These are phyloP conservation scores for Zeuzera pyrina DNA, from an alignment of 2,888 invertebrate species.

Conservation along the genomic window DNA sequence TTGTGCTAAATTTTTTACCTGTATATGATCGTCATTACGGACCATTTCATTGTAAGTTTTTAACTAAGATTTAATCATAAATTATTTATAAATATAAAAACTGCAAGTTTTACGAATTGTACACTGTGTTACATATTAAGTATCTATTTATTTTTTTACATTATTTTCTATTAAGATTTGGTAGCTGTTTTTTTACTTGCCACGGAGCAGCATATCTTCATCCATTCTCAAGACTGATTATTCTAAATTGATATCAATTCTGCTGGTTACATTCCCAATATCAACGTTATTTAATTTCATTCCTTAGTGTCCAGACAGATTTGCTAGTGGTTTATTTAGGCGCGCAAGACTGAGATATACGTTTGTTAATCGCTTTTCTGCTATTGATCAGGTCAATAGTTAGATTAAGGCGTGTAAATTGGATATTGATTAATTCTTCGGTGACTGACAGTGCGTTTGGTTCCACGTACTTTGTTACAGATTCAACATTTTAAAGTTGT, in stretches of 20 bases:
- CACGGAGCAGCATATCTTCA: slow-evolving; percentile 35
- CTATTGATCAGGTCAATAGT: slow-evolving; percentile 62
- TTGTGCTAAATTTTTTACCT: slow-evolving; percentile 70
- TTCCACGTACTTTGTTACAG: no score
- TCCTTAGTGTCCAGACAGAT: no score
- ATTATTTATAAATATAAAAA: background rate
- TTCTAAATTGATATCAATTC: slow-evolving; percentile 54
- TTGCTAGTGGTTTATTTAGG: no score
- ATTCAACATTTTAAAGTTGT: no score
- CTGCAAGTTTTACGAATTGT: background rate
- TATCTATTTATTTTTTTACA: slow-evolving; percentile 53
- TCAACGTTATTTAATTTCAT: no score
- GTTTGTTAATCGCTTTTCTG: slow-evolving; percentile 46
- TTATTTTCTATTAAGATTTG: slow-evolving; percentile 28
- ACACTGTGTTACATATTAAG: slow-evolving; percentile 39
- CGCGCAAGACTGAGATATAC: no score
- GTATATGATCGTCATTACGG: slow-evolving; percentile 56
- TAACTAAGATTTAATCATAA: background rate
- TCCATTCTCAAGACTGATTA: slow-evolving; percentile 68
- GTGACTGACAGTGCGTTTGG: no score
- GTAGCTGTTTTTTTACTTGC: slow-evolving; percentile 23
- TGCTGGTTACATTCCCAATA: slow-evolving; percentile 52
- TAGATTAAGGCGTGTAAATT: slow-evolving; percentile 37
- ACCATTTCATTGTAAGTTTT: slow-evolving; percentile 43
- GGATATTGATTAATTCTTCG: no score